These are phyloP conservation scores for Phrynocephalus forsythii DNA, from an alignment of 2,797 vertebrate species.

Conservation along the genomic window DNA sequence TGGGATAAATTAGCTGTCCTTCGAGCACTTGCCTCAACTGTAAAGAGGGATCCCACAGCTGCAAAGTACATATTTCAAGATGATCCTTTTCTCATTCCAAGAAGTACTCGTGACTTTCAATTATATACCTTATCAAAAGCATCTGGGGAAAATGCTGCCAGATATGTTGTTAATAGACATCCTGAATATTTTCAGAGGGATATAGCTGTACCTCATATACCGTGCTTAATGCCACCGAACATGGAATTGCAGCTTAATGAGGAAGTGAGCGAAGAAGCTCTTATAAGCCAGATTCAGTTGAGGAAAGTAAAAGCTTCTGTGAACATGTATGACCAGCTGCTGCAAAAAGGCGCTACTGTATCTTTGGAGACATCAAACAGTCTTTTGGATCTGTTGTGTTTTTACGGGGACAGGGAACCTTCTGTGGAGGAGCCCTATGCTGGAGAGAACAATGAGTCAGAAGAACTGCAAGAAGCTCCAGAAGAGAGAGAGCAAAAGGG, in stretches of 20 bases:
- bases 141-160: constrained; percentile 89
- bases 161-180: constrained; percentile 85
- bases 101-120: constrained; percentile 78
- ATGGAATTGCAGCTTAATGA: too few relatives aligned
- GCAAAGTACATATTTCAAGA: constrained; percentile 88
- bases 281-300: constrained; percentile 86
- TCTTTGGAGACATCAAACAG: constrained; percentile 87
- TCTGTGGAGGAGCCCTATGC: constrained; percentile 65
- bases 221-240: too few relatives aligned
- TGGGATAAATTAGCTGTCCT: too few relatives aligned
- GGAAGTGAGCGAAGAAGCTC: constrained; percentile 87
- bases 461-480: constrained; percentile 67
- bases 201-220: constrained; percentile 89
- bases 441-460: constrained; percentile 63
- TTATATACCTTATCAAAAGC: constrained; percentile 85
- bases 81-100: constrained; percentile 89
- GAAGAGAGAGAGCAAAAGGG: constrained; percentile 60
- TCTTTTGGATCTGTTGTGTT: constrained; percentile 91
- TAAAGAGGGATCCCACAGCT: constrained; percentile 90
- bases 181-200: constrained; percentile 92
- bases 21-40: too few relatives aligned
- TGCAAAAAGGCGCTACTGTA: constrained; percentile 88
- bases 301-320: constrained; percentile 86
- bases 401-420: constrained; percentile 87
- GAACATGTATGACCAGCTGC: constrained; percentile 90